Evolutionary conservation across 1,140 invertebrate species (phyloP).

Genomic region (Bombus picipes): DNA sequence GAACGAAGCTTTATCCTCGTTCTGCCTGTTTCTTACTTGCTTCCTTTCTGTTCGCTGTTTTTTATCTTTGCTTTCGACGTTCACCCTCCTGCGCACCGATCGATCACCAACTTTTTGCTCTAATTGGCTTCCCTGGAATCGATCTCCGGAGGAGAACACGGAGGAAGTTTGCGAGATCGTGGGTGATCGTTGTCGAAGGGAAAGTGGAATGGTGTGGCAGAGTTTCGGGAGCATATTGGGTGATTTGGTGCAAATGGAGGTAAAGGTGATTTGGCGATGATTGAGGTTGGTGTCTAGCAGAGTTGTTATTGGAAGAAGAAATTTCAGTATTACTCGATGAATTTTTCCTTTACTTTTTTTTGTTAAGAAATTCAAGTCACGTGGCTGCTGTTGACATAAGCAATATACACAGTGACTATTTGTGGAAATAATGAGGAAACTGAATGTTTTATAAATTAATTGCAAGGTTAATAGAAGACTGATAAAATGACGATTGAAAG

Average conservation of each 20-base stretch:
- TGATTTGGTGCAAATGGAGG: neutral
- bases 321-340: too few species aligned
- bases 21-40: neutral
- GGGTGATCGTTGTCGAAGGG: neutral
- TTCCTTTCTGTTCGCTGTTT: neutral
- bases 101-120: conserved; percentile 46
- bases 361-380: too few species aligned
- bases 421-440: too few species aligned
- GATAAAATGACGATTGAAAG: neutral
- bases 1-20: conserved; percentile 2
- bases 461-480: too few species aligned
- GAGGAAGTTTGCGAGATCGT: neutral
- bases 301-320: neutral
- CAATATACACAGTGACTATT: neutral
- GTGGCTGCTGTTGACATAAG: too few species aligned
- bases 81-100: conserved; percentile 15
- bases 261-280: neutral
- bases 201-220: neutral
- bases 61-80: neutral
- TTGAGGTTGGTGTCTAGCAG: neutral
- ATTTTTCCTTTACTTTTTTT: too few species aligned
- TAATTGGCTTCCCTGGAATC: conserved; percentile 47
- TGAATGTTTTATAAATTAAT: too few species aligned
- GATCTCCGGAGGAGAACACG: neutral
- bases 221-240: neutral